phyloP scores from a whole-genome alignment of 2,113 vertebrate species.

The Siphamia tubifer region DNA sequence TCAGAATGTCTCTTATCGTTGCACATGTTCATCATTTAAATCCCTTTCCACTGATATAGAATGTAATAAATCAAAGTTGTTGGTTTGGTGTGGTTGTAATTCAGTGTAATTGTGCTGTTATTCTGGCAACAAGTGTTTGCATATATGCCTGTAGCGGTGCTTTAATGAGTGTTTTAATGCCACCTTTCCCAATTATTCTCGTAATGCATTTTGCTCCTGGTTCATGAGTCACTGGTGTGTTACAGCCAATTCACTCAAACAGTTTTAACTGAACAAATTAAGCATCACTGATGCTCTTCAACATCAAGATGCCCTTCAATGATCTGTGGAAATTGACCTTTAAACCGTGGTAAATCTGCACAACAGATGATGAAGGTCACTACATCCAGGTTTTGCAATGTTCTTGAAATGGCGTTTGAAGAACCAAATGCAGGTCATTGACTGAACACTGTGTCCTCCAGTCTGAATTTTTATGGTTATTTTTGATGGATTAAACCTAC shows the following conservation, averaged over 20 bases:
- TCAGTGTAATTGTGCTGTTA: background rate
- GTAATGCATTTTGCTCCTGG: background rate
- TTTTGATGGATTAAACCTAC: too few relatives aligned
- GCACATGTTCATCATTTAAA: too few relatives aligned
- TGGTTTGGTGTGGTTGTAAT: background rate
- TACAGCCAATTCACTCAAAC: background rate
- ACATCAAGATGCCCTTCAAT: background rate
- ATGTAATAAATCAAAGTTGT: background rate
- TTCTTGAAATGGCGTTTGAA: too few relatives aligned
- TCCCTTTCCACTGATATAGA: too few relatives aligned
- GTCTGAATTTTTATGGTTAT: too few relatives aligned
- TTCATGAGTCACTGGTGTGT: conserved; percentile 1
- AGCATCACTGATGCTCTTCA: background rate
- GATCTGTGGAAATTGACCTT: background rate
- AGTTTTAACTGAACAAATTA: background rate
- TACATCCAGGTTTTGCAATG: too few relatives aligned
- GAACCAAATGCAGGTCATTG: too few relatives aligned
- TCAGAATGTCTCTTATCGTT: background rate
- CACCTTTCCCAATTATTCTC: conserved; percentile 5
- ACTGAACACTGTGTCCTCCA: too few relatives aligned
- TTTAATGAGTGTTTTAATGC: background rate
- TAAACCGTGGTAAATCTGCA: background rate
- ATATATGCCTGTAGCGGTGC: background rate
- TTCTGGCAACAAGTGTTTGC: background rate
- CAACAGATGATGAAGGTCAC: background rate